Evolutionary conservation across 2,888 invertebrate species (phyloP), one percentile per base, ranked within the genome.

Genomic region (Tinea pellionella): DNA sequence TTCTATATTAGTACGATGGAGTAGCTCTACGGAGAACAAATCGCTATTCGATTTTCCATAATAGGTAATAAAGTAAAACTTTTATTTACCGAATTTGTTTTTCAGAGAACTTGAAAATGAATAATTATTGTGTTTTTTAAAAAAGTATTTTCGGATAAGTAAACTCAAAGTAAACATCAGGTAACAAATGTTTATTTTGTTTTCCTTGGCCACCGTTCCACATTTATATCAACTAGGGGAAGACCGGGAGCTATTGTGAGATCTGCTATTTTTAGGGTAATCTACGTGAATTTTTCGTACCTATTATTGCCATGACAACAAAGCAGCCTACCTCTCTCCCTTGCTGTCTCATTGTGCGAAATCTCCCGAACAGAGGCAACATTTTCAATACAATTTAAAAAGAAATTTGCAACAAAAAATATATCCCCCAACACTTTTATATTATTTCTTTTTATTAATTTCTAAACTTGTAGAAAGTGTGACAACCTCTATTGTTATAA

Each of bases 241-340:
- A 18, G 18, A 15, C 3, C 15, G 47, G 69, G 67, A 65, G 58
- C 72, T 62, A 72, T 78, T 77, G 77, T 78, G 67, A 64, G 66
- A 66, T 67, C 66, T 67, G 66, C 69, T 68, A 66, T 68, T 66
- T 64, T 70, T 69, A 66, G 67, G 70, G 71, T 75, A 75, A 77
- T 73, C 71, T 71, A 69, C 71, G 70, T 68, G 70, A 70, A 69
- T 72, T 71, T 72, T 69, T 66, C 64, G 64, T 62, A 63, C 70
- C 72, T 70, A 75, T 78, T 78, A 78, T 75, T 74, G 68, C 69
- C 67, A 68, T 70, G 72, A 74, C 73, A 75, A 78, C 78, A 77
- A 77, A 75, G 74, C 68, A 66, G 30, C 41, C 61, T 15, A 24
- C 30, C 43, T 24, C 30, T 12, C 56, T 30, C 30, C 29, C 59